Percentiles rank a stretch among this genome's conserved stretches.
Conservation (phyloP, 2,113 vertebrate species). For the Probosciger aterrimus region DNA sequence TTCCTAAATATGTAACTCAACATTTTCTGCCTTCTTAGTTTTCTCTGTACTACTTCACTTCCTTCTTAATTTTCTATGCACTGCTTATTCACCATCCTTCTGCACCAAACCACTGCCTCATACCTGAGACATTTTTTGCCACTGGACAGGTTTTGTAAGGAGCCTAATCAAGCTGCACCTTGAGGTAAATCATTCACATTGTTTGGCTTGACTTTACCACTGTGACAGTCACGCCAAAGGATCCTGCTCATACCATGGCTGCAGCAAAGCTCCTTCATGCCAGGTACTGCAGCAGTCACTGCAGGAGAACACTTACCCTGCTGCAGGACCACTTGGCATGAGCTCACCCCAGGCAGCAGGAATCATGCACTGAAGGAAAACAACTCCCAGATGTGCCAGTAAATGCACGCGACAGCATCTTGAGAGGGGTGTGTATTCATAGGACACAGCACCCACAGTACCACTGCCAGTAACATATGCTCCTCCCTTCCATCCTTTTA, state of each 20-base stretch:
- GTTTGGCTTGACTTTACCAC: not conserved
- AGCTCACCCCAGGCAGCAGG: rapidly evolving
- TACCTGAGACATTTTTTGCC: not conserved
- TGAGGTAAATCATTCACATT: not conserved
- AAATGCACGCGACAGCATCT: rapidly evolving
- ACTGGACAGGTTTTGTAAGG: not conserved
- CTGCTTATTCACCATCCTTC: not conserved
- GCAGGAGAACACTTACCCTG: not conserved
- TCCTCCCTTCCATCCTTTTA: too few species aligned
- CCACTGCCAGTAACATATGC: too few species aligned
- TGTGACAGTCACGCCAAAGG: not conserved
- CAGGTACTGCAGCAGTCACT: not conserved
- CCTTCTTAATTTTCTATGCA: not conserved
- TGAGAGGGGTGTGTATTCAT: rapidly evolving
- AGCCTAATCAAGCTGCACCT: not conserved
- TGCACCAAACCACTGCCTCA: not conserved
- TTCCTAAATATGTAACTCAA: not conserved
- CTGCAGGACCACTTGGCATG: too few species aligned
- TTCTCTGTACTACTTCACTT: not conserved
- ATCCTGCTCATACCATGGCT: rapidly evolving
- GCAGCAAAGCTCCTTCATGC: not conserved
- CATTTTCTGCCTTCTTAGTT: not conserved
- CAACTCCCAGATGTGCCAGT: rapidly evolving
- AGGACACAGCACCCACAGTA: not conserved
- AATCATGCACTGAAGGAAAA: not conserved